phyloP scores from a whole-genome alignment of 1,140 invertebrate genomes.

The Meteorus sp. region DNA sequence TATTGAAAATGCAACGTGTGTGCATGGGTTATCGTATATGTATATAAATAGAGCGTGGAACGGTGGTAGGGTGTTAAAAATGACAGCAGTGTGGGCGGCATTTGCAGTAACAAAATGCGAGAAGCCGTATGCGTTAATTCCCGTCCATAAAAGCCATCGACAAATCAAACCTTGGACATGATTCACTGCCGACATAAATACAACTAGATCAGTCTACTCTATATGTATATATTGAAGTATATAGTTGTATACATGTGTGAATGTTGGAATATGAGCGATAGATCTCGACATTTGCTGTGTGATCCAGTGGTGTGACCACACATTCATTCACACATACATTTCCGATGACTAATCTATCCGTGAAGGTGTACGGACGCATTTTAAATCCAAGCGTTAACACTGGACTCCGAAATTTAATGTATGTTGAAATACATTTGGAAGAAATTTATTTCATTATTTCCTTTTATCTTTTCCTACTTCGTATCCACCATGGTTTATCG shows the following conservation, averaged over 20 bases:
- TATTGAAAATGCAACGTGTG: constrained; percentile 29
- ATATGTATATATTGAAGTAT: constrained; percentile 32
- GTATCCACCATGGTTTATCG: too few relatives aligned
- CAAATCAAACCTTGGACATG: constrained; percentile 58
- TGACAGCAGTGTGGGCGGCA: constrained; percentile 33
- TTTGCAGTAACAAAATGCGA: constrained; percentile 58
- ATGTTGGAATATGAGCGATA: constrained; percentile 55
- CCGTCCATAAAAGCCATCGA: constrained; percentile 59
- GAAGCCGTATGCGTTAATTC: constrained; percentile 55
- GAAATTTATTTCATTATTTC: too few relatives aligned
- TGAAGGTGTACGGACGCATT: not conserved
- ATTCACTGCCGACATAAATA: constrained; percentile 59
- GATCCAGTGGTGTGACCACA: not conserved
- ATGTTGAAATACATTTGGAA: too few relatives aligned
- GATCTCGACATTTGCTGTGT: constrained; percentile 43
- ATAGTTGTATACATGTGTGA: not conserved
- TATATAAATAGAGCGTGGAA: too few relatives aligned
- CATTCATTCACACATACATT: not conserved
- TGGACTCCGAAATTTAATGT: too few relatives aligned
- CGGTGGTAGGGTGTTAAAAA: constrained; percentile 29
- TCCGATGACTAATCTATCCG: too few relatives aligned
- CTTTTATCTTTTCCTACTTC: too few relatives aligned
- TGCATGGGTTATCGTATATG: too few relatives aligned
- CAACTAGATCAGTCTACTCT: constrained; percentile 55
- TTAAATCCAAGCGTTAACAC: too few relatives aligned